Evolutionary conservation across 2,113 vertebrate genomes (phyloP).

Genomic region (Carettochelys insculpta): DNA sequence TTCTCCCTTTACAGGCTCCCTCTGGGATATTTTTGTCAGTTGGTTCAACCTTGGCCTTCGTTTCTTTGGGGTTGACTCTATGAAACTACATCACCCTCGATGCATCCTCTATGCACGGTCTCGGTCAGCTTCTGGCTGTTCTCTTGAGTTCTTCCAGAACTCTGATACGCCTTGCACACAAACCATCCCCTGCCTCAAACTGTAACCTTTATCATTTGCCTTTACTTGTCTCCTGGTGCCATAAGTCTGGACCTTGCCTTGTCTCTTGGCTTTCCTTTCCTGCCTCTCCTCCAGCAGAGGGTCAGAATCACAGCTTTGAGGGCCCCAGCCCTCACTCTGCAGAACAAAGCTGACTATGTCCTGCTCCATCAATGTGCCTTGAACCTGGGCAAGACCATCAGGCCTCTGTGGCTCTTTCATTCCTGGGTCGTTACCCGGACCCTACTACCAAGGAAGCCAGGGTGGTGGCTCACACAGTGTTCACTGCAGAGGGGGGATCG

Average conservation of each 20-base stretch:
- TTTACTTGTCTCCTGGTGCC: neutral
- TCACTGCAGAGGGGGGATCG: neutral
- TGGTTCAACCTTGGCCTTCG: slow-evolving; percentile 35
- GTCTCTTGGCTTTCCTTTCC: neutral
- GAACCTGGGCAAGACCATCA: neutral
- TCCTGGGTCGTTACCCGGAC: neutral
- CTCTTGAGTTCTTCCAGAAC: neutral
- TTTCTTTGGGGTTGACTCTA: slow-evolving; percentile 31
- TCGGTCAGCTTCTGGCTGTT: neutral
- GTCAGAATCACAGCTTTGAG: neutral
- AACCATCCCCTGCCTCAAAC: neutral
- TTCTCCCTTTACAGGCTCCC: slow-evolving; percentile 34
- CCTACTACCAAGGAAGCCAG: neutral
- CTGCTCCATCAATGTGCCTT: neutral
- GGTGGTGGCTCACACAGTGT: neutral
- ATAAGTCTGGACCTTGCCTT: neutral
- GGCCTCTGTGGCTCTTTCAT: neutral
- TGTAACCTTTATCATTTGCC: neutral
- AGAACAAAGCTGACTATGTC: neutral
- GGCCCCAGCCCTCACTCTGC: neutral
- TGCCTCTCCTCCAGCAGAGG: neutral
- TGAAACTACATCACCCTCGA: slow-evolving; percentile 11
- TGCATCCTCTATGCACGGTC: neutral
- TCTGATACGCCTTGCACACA: neutral
- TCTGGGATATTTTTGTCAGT: slow-evolving; percentile 43